Base-by-base conservation (phyloP, 1,140 invertebrate species). In the Aphaenogaster ashmeadi region DNA sequence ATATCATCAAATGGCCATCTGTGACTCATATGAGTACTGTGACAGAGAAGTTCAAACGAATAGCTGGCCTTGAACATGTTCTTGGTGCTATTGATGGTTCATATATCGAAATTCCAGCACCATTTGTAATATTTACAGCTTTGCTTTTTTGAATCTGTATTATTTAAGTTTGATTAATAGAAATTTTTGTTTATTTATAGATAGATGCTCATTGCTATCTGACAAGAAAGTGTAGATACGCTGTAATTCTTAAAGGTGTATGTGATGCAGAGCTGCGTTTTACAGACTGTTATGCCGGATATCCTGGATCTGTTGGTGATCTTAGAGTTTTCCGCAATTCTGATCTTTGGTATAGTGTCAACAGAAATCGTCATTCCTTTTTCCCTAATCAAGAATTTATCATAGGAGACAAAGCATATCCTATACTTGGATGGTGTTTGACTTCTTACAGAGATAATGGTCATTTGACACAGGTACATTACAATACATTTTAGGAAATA, bases 51-150 rank as follows among this genome's bases (percentile, higher is more conserved):
- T 71, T 71, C 4, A 21, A 71, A 47, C n/a, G 5, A 47, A 71
- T 69, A 27, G n/a, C 67, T 27, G 67, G 67, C 13, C 67, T 71
- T 2, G 5, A 44, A 27, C 18, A 44, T 7, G 41, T 71, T 71
- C 41, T 71, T 71, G 41, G 67, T 27, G 21, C 67, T 47, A 47
- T 69, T 50, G 67, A 69, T 47, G 67, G 67, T 7, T 11, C 21
- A 8, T 5, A 71, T 6, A 71, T 71, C 18, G 41, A 71, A 71
- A 71, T 71, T 50, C 67, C 41, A 71, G 67, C 41, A 71, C 67
- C 21, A 71, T 71, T 41, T 27, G 41, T 50, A 71, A 11, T n/a
- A 5, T 47, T 41, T 36, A 33, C 38, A 62, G 33, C 0, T 15
- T 64, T 64, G 11, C 6, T 58, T 18, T 58, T 58, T 58, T 58